A percentile compares a stretch with the other conserved stretches of the same genome.
Evolutionary conservation across 2,888 invertebrate species (phyloP).

Genomic region (Drosophila melanosoma): DNA sequence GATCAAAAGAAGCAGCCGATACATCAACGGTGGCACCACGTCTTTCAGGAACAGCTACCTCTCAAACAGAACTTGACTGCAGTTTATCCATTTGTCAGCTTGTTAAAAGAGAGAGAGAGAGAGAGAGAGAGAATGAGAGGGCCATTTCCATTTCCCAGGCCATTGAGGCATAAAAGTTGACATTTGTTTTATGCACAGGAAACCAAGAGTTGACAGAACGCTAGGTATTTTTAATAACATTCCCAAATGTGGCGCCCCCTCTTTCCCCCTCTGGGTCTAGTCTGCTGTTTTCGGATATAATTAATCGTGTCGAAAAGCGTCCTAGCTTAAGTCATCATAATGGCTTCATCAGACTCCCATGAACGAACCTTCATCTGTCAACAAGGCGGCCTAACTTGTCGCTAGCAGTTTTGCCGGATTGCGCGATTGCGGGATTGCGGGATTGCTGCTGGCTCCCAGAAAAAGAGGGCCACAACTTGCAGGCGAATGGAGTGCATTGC

Average conservation of each 20-base stretch:
- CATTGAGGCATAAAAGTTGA: constrained; percentile 73
- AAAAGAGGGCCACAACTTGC: constrained; percentile 2
- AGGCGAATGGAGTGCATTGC: constrained; percentile 48
- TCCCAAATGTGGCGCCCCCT: constrained; percentile 33
- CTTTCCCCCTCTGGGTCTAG: background rate
- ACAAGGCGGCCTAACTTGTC: constrained; percentile 59
- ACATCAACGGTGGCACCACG: constrained; percentile 41
- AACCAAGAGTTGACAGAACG: constrained; percentile 53
- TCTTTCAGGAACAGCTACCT: constrained; percentile 21
- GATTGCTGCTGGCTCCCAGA: constrained; percentile 25
- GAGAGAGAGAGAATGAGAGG: constrained; percentile 22
- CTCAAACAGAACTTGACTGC: constrained; percentile 53
- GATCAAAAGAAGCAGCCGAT: constrained; percentile 56
- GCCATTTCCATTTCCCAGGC: constrained; percentile 64
- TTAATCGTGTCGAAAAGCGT: constrained; percentile 62
- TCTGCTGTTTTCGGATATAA: constrained; percentile 56
- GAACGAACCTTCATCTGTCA: constrained; percentile 76
- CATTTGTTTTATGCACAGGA: constrained; percentile 66
- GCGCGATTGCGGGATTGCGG: constrained; percentile 24
- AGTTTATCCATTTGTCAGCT: constrained; percentile 77
- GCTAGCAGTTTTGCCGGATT: constrained; percentile 39
- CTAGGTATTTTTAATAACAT: constrained; percentile 67
- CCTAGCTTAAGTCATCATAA: constrained; percentile 71
- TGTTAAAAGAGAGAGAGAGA: constrained; percentile 46
- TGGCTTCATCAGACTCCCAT: constrained; percentile 58